Conservation (phyloP, 2,113 vertebrate species). For the Rattus rattus region DNA sequence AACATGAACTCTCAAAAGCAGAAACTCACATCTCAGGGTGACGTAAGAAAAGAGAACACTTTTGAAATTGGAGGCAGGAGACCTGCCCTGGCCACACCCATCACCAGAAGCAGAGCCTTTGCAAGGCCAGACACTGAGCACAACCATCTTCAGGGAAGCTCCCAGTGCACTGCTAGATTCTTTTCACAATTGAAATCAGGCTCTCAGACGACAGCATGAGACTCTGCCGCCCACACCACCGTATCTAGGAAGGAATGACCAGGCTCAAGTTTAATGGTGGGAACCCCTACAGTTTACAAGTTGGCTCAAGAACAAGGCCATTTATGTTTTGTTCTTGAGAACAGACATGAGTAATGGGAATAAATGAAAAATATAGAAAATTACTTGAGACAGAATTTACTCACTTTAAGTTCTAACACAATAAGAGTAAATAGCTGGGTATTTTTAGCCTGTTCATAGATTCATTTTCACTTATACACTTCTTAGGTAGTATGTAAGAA, state of each 20-base stretch:
- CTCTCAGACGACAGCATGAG: not conserved
- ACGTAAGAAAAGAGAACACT: slow-evolving; percentile 44
- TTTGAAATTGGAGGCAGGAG: slow-evolving; percentile 1
- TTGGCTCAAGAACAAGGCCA: not conserved
- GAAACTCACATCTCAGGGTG: slow-evolving; percentile 16
- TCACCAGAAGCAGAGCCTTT: slow-evolving; percentile 1
- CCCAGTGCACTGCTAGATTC: not conserved
- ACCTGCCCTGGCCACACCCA: not conserved
- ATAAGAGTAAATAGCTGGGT: slow-evolving; percentile 34
- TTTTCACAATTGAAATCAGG: slow-evolving; percentile 45
- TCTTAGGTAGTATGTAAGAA: slow-evolving; percentile 47
- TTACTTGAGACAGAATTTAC: slow-evolving; percentile 21
- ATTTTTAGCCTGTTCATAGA: slow-evolving; percentile 35
- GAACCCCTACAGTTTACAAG: slow-evolving; percentile 46
- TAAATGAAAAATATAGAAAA: slow-evolving; percentile 52
- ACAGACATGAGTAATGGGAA: not conserved
- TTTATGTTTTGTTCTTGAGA: slow-evolving; percentile 45
- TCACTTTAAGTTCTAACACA: slow-evolving; percentile 51
- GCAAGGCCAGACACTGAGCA: not conserved
- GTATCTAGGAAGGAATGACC: not conserved
- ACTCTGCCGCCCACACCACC: not conserved
- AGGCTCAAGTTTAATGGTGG: slow-evolving; percentile 35
- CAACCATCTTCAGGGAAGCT: slow-evolving; percentile 40
- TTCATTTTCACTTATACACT: slow-evolving; percentile 27
- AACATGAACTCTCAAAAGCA: slow-evolving; percentile 54